phyloP scores from a whole-genome alignment of 2,888 invertebrate genomes.

The Aphrophora alni region DNA sequence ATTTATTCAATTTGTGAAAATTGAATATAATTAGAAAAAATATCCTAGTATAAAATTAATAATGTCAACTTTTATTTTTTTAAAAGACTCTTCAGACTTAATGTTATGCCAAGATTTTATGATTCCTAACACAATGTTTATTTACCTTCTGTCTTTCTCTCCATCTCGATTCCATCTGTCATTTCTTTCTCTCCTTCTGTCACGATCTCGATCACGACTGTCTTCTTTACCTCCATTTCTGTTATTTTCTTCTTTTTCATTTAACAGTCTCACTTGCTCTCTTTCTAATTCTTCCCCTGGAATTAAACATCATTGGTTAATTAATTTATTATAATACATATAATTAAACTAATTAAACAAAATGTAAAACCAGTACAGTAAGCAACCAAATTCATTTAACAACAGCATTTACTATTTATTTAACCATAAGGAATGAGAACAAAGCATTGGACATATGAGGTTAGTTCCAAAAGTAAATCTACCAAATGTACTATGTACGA shows the following conservation, averaged over 20 bases:
- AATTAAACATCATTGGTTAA: too few species aligned
- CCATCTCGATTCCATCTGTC: constrained; percentile 33
- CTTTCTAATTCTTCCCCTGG: constrained; percentile 29
- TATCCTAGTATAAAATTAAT: background rate
- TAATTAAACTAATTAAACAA: too few species aligned
- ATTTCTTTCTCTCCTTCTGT: constrained; percentile 30
- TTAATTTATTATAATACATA: too few species aligned
- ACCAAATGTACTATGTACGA: too few species aligned
- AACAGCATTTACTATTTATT: too few species aligned
- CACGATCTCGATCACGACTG: constrained; percentile 30
- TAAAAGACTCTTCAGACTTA: background rate
- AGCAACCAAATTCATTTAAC: too few species aligned
- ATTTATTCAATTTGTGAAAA: too few species aligned
- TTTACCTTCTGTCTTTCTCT: constrained; percentile 34
- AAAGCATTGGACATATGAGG: too few species aligned
- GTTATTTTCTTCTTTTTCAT: constrained; percentile 22
- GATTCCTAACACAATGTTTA: background rate
- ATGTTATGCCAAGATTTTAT: background rate
- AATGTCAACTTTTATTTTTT: background rate
- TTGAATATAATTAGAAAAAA: too few species aligned
- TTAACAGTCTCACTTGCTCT: constrained; percentile 28
- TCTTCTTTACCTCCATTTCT: constrained; percentile 31
- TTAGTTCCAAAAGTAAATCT: too few species aligned
- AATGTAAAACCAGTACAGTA: too few species aligned
- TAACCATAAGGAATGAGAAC: too few species aligned